Base-by-base conservation (phyloP, 2,888 invertebrate genomes). In the Criorhina ranunculi region DNA sequence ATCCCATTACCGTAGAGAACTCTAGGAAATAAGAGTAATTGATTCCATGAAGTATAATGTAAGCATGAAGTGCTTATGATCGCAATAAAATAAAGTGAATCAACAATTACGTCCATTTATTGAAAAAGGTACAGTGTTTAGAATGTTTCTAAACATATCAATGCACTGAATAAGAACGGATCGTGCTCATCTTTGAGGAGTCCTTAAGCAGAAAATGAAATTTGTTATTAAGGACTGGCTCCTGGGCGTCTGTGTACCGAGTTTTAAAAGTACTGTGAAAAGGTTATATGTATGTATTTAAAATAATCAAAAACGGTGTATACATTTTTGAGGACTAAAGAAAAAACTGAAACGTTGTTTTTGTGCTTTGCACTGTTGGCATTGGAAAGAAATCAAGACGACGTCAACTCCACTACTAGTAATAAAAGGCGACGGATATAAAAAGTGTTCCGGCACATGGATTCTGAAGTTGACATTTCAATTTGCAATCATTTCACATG, bases 401-500 rank as follows among this genome's bases (percentile, higher is more conserved):
- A 42, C 24, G 24, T 24, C 24, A 55, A 67, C 44, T 29, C 40
- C 12, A 62, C 72, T 62, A 31, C 42, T 31, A 31, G 57, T 33
- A 35, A 73, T 73, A 59, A 70, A 49, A 11, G 57, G 19, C 24
- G 35, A 51, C 24, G 46, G 19, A 64, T 57, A 75, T 75, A 60
- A 69, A 77, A 77, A 67, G 40, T 24, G 70, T 57, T 78, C 60
- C 55, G 55, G 55, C 55, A 37, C 44, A 78, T 44, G 70, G 24
- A 70, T 70, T 57, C 78, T 70, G 78, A 62, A 78, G 70, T 78
- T 78, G 78, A 78, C 78, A 78, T 70, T 70, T 78, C 78, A 70
- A 78, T 78, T 78, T 78, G 78, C 78, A 78, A 78, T 78, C 78
- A 78, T 70, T 64, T 70, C 44, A 42, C 46, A 29, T 19, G 70